Percentiles rank a stretch among this genome's conserved stretches.
These are phyloP conservation scores for Pomacea canaliculata DNA, from an alignment of 2,888 invertebrate species.

Conservation along the genomic window DNA sequence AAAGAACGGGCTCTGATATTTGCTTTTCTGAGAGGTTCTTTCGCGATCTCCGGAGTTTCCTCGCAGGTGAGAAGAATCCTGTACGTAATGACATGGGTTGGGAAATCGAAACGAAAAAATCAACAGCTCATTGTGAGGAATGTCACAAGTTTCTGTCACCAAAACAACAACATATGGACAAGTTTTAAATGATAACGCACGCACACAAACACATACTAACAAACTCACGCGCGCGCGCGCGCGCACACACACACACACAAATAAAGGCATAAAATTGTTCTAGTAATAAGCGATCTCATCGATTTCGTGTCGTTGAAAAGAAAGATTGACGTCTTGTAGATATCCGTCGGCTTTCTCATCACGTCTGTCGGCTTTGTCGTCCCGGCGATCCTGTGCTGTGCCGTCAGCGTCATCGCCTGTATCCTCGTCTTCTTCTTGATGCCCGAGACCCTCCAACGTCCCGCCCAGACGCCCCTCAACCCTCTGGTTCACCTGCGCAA, in stretches of 20 bases:
- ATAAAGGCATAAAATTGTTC: no score
- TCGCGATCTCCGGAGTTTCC: slow-evolving; percentile 5
- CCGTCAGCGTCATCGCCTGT: slow-evolving; percentile 8
- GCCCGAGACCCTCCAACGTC: slow-evolving; percentile 27
- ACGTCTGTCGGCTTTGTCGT: slow-evolving; percentile 10
- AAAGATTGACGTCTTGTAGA: neutral
- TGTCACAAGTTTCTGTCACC: no score
- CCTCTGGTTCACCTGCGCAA: slow-evolving; percentile 25
- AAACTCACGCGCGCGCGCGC: no score
- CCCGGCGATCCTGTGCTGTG: neutral
- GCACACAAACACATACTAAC: no score
- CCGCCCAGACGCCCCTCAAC: slow-evolving; percentile 1
- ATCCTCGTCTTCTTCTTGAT: slow-evolving; percentile 17
- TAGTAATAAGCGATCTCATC: no score
- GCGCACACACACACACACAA: no score
- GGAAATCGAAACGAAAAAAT: no score
- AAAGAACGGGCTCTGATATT: slow-evolving; percentile 20
- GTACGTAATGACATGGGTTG: no score
- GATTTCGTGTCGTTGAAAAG: no score
- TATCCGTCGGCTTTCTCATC: slow-evolving; percentile 29
- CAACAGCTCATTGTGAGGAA: no score
- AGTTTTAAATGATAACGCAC: no score
- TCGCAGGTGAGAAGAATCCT: slow-evolving; percentile 21
- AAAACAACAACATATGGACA: no score
- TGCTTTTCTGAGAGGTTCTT: slow-evolving; percentile 22